Base-by-base conservation (phyloP, 2,888 invertebrate genomes). In the Limnephilus lunatus region DNA sequence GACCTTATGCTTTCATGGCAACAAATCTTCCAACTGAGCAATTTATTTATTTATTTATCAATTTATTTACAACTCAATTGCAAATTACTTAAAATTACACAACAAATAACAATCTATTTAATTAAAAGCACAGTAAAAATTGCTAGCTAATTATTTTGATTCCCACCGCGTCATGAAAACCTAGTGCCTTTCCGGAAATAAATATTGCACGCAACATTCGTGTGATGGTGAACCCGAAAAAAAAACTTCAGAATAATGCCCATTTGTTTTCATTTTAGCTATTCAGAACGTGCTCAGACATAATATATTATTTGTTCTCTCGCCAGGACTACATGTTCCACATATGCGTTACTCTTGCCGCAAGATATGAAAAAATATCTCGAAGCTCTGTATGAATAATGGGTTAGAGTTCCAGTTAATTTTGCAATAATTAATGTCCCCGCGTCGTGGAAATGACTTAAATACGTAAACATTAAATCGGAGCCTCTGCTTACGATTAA, bases 161-260 rank as follows among this genome's bases (percentile, higher is more conserved):
- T 68, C 7, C 68, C 68, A 68, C 25, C n/a, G 68, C 68, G n/a
- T 25, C 7, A 25, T 68, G 68, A 68, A 9, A 68, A 68, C 25
- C 25, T 2, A 19, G 82, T 15, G 14, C 48, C 48, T 48, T 39
- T 81, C 25, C 12, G 4, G 32, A 90, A 82, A 83, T 90, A 83
- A 90, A 90, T 90, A 90, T 90, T 88, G 68, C 88, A 88, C 30
- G 53, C 88, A 88, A 88, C 80, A 35, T 88, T 88, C 32, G 68
- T 80, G 32, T n/a, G 35, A 86, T 44, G n/a, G 44, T 48, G n/a
- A 86, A 48, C 25, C n/a, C 15, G 30, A 48, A 48, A 48, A 48
- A n/a, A 48, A 86, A 48, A 44, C 14, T n/a, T 48, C n/a, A 14
- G 44, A 86, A 44, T 86, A 86, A 39, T 48, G 85, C 85, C 85